Conservation (phyloP, 2,113 vertebrate species). For the Phyllostomus discolor region DNA sequence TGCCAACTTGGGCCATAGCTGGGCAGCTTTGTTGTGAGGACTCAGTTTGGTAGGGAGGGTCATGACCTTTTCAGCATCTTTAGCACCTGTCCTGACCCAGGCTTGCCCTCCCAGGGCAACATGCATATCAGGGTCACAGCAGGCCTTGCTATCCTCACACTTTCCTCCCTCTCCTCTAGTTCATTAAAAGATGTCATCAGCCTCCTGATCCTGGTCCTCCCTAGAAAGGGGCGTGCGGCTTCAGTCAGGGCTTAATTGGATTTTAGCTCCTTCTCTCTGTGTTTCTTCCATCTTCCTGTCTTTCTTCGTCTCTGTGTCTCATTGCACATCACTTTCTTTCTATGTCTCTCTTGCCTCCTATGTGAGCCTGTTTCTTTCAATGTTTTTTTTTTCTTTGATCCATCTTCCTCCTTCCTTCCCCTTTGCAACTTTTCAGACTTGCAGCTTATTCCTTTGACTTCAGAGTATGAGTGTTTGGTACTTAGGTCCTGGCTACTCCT, state of each 20-base stretch:
- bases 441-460: not conserved
- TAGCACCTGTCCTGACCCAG: not conserved
- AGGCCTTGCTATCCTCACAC: fast-evolving
- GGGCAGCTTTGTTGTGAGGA: not conserved
- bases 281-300: not conserved
- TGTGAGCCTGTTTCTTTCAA: not conserved
- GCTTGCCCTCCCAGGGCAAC: not conserved
- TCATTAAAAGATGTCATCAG: not conserved
- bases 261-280: not conserved
- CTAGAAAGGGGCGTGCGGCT: not conserved
- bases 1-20: not conserved
- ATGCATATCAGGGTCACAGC: not conserved
- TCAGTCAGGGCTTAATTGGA: not conserved
- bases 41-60: not conserved
- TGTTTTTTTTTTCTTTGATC: not conserved
- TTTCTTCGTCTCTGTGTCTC: not conserved
- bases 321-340: not conserved
- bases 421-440: not conserved
- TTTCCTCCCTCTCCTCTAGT: not conserved
- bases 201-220: not conserved
- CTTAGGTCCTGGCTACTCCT: not conserved
- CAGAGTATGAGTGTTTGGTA: not conserved
- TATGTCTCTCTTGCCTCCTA: not conserved
- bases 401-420: not conserved
- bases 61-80: not conserved